Evolutionary conservation across 2,888 invertebrate species (phyloP).

Genomic region (Drosophila affinis): DNA sequence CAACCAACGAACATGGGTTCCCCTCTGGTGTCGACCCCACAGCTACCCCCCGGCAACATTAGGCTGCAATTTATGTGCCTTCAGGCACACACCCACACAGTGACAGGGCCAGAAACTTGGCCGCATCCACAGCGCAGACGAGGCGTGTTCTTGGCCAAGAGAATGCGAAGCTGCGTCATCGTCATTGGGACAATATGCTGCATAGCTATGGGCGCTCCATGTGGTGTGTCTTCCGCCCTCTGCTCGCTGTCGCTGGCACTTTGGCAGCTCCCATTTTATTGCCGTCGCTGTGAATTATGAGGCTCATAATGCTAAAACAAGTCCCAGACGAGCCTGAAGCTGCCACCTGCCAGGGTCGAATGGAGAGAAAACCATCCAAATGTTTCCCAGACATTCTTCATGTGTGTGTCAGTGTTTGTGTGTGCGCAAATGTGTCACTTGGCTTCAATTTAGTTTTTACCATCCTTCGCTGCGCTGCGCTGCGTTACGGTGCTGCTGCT

Average conservation of each 20-base stretch:
- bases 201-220: slow-evolving; percentile 61
- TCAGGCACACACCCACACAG: slow-evolving; percentile 6
- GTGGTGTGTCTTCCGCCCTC: slow-evolving; percentile 5
- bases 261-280: slow-evolving; percentile 75
- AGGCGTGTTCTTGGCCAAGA: slow-evolving; percentile 15
- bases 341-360: slow-evolving; percentile 50
- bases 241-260: slow-evolving; percentile 50
- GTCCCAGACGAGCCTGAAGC: slow-evolving; percentile 18
- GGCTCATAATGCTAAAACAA: slow-evolving; percentile 48
- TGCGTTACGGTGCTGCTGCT: slow-evolving; percentile 2
- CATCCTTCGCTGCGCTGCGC: neutral
- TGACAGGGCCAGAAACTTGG: slow-evolving; percentile 16
- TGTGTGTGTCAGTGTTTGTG: neutral
- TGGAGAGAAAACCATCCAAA: slow-evolving; percentile 15
- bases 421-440: slow-evolving; percentile 37
- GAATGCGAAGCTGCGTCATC: slow-evolving; percentile 20
- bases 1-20: neutral
- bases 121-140: slow-evolving; percentile 10
- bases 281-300: slow-evolving; percentile 69
- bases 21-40: slow-evolving; percentile 7
- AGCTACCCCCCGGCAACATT: slow-evolving; percentile 23
- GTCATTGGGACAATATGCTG: slow-evolving; percentile 53
- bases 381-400: slow-evolving; percentile 4
- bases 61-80: slow-evolving; percentile 43
- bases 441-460: slow-evolving; percentile 39